A percentile compares a stretch with the other conserved stretches of the same genome.
Conservation (phyloP, 1,140 invertebrate genomes). For the Orchestia grillus region DNA sequence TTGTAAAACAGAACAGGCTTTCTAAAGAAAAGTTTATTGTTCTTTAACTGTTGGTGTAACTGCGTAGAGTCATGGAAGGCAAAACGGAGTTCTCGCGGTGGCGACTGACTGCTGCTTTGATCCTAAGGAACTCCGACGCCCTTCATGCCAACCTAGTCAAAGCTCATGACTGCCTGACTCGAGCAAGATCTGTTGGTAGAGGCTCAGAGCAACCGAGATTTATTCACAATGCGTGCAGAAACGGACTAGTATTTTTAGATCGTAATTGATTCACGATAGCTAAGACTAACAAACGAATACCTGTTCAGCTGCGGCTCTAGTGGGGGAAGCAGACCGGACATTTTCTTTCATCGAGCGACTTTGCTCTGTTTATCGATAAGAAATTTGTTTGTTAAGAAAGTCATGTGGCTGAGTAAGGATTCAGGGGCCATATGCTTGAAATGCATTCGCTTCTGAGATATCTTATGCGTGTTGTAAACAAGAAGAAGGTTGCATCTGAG, state of each 20-base stretch:
- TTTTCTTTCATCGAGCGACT: not conserved
- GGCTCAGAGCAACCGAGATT: no score
- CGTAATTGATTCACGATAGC: not conserved
- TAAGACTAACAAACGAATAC: not conserved
- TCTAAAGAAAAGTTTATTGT: no score
- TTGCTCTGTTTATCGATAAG: not conserved
- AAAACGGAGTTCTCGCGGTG: no score
- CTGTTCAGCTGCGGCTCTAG: not conserved
- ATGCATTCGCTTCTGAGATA: not conserved
- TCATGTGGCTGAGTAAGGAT: not conserved
- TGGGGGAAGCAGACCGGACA: not conserved
- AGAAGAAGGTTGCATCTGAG: not conserved
- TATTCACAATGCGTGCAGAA: not conserved
- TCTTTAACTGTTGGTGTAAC: no score
- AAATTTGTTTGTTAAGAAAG: slow-evolving; percentile 10
- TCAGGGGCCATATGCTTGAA: not conserved
- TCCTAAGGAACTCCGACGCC: no score
- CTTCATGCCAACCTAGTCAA: no score
- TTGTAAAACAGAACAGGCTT: no score
- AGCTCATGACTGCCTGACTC: no score
- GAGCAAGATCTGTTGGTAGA: no score
- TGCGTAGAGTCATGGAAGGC: no score
- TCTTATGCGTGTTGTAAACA: not conserved
- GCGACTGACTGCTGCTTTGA: no score
- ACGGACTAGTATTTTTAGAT: not conserved